Percentiles rank a stretch among this genome's conserved stretches.
Conservation (phyloP, 2,113 vertebrate genomes). For the Condylura cristata region DNA sequence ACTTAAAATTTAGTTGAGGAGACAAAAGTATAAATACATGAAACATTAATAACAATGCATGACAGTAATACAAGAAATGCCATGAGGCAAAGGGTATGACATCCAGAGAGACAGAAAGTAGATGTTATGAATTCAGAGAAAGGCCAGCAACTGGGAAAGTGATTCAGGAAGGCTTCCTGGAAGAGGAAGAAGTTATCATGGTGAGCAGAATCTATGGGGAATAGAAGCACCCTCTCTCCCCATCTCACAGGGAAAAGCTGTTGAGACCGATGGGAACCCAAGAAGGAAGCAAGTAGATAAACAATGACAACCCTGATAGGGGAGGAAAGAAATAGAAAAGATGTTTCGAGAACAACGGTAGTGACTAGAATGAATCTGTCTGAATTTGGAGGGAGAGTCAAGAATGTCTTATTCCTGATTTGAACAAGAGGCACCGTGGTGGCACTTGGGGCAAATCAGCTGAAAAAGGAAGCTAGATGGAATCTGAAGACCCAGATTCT, state of each 20-base stretch:
- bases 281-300: not conserved
- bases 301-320: not conserved
- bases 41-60: not conserved
- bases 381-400: not conserved
- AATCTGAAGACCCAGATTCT: not conserved
- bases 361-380: not conserved
- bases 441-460: not conserved
- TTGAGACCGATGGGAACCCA: not conserved
- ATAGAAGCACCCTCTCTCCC: not conserved
- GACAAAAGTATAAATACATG: not conserved
- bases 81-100: not conserved
- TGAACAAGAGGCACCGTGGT: not conserved
- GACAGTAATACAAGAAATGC: not conserved
- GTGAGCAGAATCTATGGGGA: not conserved
- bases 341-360: not conserved
- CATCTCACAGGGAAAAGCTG: not conserved
- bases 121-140: not conserved
- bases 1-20: not conserved
- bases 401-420: not conserved
- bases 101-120: not conserved
- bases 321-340: not conserved
- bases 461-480: not conserved
- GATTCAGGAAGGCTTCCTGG: constrained; percentile 6
- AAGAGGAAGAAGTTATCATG: not conserved
- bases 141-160: not conserved